Base-by-base conservation (phyloP, 2,888 invertebrate genomes). In the Protophormia terraenovae region DNA sequence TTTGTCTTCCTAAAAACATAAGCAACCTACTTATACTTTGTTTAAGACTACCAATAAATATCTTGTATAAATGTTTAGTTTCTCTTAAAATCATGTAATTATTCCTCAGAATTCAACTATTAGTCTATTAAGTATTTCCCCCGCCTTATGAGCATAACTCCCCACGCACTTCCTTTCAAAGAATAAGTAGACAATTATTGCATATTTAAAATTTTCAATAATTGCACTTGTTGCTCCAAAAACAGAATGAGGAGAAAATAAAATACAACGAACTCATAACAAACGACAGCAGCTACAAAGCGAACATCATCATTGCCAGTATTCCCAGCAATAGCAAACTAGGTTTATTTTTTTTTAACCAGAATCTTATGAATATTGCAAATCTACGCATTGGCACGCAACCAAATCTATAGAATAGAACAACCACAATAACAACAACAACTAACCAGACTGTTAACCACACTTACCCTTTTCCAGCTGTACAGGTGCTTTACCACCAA, bases 211-310 rank as follows among this genome's bases (percentile, higher is more conserved):
- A 83, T 87, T 76, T 85, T 77, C 69, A 86, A 86, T 86, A 87
- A 87, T 87, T 88, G 83, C 86, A 87, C 86, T 87, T 86, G 86
- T 86, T 88, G 87, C 83, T 87, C 67, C 72, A 69, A 82, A 86
- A 77, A 64, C 22, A 71, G 41, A 62, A 71, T 24, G 35, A 62
- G 5, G 45, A 53, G 29, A 60, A 64, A 60, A 83, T 14, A 62
- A 73, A 60, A 60, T n/a, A n/a, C n/a, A 83, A 87, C 83, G 76
- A 83, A 83, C 82, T 75, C 47, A 60, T 29, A 62, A 29, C 41
- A 73, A 75, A 55, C 66, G 27, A 29, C 45, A 55, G 45, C 60
- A 47, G 64, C 73, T 22, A 27, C 41, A 62, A 35, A 24, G 8
- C n/a, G 41, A 19, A 32, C 32, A 2, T 10, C 76, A 50, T 27